A percentile compares a stretch with the other conserved stretches of the same genome.
Evolutionary conservation across 2,888 invertebrate genomes (phyloP).

Genomic region (Tipula vernalis): DNA sequence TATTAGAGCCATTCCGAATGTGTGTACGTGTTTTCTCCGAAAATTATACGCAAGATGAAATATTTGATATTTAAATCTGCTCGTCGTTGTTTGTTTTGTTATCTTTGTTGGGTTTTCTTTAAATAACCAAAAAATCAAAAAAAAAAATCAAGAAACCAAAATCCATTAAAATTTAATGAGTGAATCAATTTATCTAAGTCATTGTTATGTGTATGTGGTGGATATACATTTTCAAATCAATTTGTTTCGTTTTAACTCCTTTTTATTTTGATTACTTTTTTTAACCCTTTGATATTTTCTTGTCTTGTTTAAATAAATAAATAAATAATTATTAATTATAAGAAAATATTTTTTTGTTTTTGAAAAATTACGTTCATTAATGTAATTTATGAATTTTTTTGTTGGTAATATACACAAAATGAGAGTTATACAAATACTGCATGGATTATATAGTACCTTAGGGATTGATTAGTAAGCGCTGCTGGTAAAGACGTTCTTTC

Average conservation of each 20-base stretch:
- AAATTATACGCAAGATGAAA: not conserved
- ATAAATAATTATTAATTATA: not conserved
- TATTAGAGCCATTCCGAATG: not conserved
- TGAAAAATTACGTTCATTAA: not conserved
- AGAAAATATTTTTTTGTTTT: not conserved
- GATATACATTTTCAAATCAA: not conserved
- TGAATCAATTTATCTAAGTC: conserved; percentile 4
- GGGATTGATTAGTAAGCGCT: not conserved
- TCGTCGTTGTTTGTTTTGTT: not conserved
- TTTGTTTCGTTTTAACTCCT: not conserved
- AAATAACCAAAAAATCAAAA: not conserved
- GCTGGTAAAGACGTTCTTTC: not conserved
- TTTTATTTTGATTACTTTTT: not conserved
- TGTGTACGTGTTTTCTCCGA: not conserved
- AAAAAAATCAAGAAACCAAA: not conserved
- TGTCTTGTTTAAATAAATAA: not conserved
- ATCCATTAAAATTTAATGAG: not conserved
- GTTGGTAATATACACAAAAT: not conserved
- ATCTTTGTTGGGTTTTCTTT: not conserved
- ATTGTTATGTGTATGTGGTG: not conserved
- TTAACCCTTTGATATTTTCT: not conserved
- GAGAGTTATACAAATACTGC: not conserved
- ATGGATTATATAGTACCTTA: not conserved
- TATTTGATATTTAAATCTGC: not conserved
- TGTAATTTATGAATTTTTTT: not conserved